phyloP scores from a whole-genome alignment of 2,113 vertebrate species.

The Lepus europaeus region DNA sequence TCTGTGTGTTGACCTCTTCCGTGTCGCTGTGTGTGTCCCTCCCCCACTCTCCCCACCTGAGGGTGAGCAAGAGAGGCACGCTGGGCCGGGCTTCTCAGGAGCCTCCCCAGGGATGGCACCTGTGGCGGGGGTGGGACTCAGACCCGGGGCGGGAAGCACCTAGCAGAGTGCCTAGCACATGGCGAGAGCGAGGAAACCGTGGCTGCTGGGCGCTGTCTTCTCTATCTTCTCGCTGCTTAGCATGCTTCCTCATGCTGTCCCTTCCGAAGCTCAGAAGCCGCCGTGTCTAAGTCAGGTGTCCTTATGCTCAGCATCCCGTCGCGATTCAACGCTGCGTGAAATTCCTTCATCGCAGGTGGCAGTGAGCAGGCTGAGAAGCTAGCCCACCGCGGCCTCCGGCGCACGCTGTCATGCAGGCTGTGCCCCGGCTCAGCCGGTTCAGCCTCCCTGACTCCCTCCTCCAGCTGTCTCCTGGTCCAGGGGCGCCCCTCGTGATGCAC shows the following conservation, averaged over 20 bases:
- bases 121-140: neutral
- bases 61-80: neutral
- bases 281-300: neutral
- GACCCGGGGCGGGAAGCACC: neutral
- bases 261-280: neutral
- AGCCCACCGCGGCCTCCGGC: too few relatives aligned
- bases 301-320: neutral
- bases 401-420: too few relatives aligned
- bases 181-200: neutral
- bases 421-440: too few relatives aligned
- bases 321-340: neutral
- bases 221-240: neutral
- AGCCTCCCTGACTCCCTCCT: neutral
- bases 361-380: neutral
- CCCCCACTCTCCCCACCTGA: neutral
- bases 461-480: neutral
- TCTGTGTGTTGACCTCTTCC: neutral
- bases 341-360: neutral
- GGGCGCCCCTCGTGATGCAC: neutral
- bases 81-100: neutral
- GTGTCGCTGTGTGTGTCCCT: slow-evolving; percentile 39
- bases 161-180: slow-evolving; percentile 53
- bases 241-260: slow-evolving; percentile 21
- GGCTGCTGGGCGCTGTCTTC: neutral
- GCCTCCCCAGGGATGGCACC: neutral